Evolutionary conservation across 2,797 vertebrate species (phyloP).

Genomic region (Acipenser transmontanus): DNA sequence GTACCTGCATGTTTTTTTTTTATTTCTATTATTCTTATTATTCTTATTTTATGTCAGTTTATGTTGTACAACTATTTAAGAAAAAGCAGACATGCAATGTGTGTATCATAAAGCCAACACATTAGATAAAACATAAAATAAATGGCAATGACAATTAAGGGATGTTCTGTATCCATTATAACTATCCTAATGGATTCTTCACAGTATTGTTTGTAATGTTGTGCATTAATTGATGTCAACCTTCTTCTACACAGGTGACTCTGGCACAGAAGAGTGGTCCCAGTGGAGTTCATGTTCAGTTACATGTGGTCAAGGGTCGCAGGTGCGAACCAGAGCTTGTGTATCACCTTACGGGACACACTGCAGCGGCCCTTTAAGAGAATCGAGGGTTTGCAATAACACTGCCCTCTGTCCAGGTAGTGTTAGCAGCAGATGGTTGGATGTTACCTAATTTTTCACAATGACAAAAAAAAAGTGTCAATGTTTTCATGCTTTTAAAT

Average conservation of each 20-base stretch:
- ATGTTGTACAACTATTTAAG: too few species aligned
- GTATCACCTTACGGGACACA: slow-evolving; percentile 99
- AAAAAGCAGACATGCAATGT: too few species aligned
- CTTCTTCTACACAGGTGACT: slow-evolving; percentile 98
- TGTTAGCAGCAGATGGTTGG: slow-evolving; percentile 91
- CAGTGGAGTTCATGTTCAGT: slow-evolving; percentile 99
- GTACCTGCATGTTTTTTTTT: too few species aligned
- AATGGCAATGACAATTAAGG: too few species aligned
- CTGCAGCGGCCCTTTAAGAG: slow-evolving; percentile 99
- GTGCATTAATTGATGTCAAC: slow-evolving; percentile 78
- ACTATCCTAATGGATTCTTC: too few species aligned
- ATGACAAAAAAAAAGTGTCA: slow-evolving; percentile 52
- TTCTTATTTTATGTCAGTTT: too few species aligned
- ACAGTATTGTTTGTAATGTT: slow-evolving; percentile 45
- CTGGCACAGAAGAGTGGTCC: slow-evolving; percentile 99
- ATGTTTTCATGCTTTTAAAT: slow-evolving; percentile 16
- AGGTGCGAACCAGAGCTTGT: slow-evolving; percentile 99
- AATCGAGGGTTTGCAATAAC: slow-evolving; percentile 99
- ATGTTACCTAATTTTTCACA: slow-evolving; percentile 46
- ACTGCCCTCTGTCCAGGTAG: slow-evolving; percentile 99
- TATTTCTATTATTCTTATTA: too few species aligned
- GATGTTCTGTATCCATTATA: too few species aligned
- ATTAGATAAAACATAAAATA: too few species aligned
- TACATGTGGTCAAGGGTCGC: slow-evolving; percentile 99
- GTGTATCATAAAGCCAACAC: too few species aligned